Percentiles rank a stretch among this genome's conserved stretches.
Conservation (phyloP, 2,797 vertebrate species). For the Luscinia luscinia region DNA sequence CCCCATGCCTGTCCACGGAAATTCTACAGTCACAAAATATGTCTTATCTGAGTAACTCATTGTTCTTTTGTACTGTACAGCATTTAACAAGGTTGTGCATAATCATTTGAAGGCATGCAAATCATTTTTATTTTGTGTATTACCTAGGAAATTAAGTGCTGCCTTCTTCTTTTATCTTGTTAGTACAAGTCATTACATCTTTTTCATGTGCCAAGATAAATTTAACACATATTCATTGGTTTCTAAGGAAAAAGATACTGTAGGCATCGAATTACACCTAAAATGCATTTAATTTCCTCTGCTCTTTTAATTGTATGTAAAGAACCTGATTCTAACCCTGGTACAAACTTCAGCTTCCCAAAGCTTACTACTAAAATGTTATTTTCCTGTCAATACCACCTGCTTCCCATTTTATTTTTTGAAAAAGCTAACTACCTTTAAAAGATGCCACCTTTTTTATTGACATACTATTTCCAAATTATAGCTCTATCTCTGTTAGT, state of each 20-base stretch:
- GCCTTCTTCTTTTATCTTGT: conserved; percentile 71
- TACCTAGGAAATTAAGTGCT: conserved; percentile 72
- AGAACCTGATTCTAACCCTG: not conserved
- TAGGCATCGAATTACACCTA: conserved; percentile 61
- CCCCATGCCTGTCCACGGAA: not conserved
- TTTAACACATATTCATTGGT: conserved; percentile 64
- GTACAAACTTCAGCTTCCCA: conserved; percentile 23
- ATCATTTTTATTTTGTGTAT: conserved; percentile 73
- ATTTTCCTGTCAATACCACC: not conserved
- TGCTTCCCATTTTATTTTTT: not conserved
- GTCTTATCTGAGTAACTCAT: not conserved
- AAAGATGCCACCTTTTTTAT: conserved; percentile 31
- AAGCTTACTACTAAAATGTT: conserved; percentile 28
- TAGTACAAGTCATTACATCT: conserved; percentile 73
- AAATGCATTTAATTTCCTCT: conserved; percentile 57
- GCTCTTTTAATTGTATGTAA: conserved; percentile 28
- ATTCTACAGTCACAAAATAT: conserved; percentile 13
- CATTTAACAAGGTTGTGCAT: conserved; percentile 41
- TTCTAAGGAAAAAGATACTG: conserved; percentile 54
- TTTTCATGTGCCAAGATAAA: conserved; percentile 71
- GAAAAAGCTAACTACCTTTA: conserved; percentile 5
- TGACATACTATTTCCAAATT: conserved; percentile 27
- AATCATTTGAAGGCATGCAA: conserved; percentile 63
- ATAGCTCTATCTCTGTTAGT: conserved; percentile 32
- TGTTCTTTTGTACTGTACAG: not conserved